phyloP scores from a whole-genome alignment of 2,797 vertebrate species.

The Characodon lateralis region DNA sequence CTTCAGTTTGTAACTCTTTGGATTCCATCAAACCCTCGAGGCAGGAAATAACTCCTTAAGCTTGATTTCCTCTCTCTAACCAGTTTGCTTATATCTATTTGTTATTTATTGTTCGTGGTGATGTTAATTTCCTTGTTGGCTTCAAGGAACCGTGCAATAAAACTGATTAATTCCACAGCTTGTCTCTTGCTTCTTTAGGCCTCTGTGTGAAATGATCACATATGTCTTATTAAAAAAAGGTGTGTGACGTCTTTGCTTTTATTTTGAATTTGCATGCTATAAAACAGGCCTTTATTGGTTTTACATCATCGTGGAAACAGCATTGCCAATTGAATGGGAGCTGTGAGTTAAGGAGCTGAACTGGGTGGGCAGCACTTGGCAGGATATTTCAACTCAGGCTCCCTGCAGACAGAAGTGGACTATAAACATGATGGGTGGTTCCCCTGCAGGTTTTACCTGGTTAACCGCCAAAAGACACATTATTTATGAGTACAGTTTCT shows the following conservation, averaged over 20 bases:
- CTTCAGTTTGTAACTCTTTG: constrained; percentile 40
- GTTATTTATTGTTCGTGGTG: constrained; percentile 52
- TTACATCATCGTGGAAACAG: constrained; percentile 50
- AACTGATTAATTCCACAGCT: neutral
- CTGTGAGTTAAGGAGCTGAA: constrained; percentile 62
- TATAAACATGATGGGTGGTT: constrained; percentile 62
- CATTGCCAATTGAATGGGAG: constrained; percentile 56
- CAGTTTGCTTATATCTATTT: constrained; percentile 29
- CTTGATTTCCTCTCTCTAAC: constrained; percentile 51
- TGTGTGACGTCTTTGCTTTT: constrained; percentile 29
- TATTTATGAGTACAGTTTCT: constrained; percentile 12
- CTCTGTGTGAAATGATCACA: neutral
- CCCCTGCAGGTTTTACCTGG: constrained; percentile 33
- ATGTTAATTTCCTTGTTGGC: constrained; percentile 54
- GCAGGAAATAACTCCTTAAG: constrained; percentile 65
- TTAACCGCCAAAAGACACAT: constrained; percentile 30
- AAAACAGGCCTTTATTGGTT: constrained; percentile 50
- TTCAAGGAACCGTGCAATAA: constrained; percentile 15
- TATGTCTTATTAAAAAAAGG: constrained; percentile 39
- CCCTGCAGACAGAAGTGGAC: constrained; percentile 52
- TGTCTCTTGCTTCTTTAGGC: neutral
- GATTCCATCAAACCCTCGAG: constrained; percentile 63
- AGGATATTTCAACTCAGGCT: constrained; percentile 53
- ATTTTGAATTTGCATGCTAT: constrained; percentile 26
- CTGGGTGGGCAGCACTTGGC: constrained; percentile 74